Base-by-base conservation (phyloP, 2,113 vertebrate genomes). In the Macroglossus sobrinus region DNA sequence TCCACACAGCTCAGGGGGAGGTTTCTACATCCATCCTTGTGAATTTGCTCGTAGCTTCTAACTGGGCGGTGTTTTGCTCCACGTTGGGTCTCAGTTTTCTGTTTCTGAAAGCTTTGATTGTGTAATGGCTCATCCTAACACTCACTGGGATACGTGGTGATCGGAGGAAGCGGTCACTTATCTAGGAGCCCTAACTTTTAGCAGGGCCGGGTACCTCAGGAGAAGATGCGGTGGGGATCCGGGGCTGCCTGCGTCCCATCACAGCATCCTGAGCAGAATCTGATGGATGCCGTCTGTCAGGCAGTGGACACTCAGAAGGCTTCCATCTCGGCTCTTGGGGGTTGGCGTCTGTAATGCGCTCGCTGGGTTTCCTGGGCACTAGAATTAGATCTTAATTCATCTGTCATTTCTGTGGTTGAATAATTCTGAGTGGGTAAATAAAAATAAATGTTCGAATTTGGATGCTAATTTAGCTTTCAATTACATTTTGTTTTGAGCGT, bases 361-460 rank as follows among this genome's bases (percentile, higher is more conserved):
- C 1, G 91, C 88, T 72, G 84, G 24, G 45, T 93, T 96, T 97
- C 94, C 82, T 87, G 90, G 87, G 76, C 61, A 68, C 75, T 69
- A 26, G 66, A 81, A 61, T 84, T 45, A 59, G 78, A 26, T 74
- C 89, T 94, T 61, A 82, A 75, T 97, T 80, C 92, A 84, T 74
- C 88, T 97, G 90, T 94, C 88, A n/a, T 91, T 94, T 95, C 82
- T 95, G 71, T 96, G 57, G 75, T 92, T 97, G 95, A 93, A 92
- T 95, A 96, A 96, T 97, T 72, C 78, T 95, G 94, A 93, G 53
- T 91, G 71, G 75, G 72, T 87, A 96, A 97, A 98, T 98, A 96
- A 97, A 98, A 97, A 97, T 96, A 43, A 96, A 98, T 96, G 96
- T 95, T 96, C 91, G 45, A 40, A 92, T 97, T 97, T 98, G 63